Evolutionary conservation across 30 jellyfish, hydroid and myxozoan species (phyloP).

Genomic region (Chrysaora quinquecirrha): DNA sequence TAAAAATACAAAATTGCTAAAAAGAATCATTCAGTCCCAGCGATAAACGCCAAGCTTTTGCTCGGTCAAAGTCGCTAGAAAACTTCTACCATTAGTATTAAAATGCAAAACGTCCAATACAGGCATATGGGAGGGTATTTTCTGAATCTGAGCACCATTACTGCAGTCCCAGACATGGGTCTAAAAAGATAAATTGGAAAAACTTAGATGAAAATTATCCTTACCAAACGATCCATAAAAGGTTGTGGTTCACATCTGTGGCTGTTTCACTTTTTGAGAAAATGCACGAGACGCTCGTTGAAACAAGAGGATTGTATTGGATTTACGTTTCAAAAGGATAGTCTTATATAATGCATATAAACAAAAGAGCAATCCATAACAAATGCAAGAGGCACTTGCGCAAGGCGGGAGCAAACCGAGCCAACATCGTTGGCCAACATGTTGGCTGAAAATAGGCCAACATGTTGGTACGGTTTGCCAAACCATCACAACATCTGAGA

Average conservation of each 20-base stretch:
- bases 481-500: too few species aligned
- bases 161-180: constrained; percentile 80
- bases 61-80: constrained; percentile 79
- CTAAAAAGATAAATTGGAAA: constrained; percentile 26
- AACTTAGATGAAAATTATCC: too few species aligned
- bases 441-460: too few species aligned
- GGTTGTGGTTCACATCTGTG: neutral
- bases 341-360: neutral
- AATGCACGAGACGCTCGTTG: neutral
- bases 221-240: neutral
- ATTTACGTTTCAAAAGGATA: neutral
- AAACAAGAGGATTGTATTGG: neutral
- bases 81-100: constrained; percentile 52
- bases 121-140: constrained; percentile 58
- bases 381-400: too few species aligned
- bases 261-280: too few species aligned
- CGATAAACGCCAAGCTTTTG: constrained; percentile 47
- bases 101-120: constrained; percentile 72
- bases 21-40: too few species aligned
- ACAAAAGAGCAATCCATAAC: too few species aligned
- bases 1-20: too few species aligned
- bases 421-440: too few species aligned
- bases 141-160: constrained; percentile 71
- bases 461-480: too few species aligned
- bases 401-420: too few species aligned